Conservation (phyloP, 2,888 invertebrate species). For the Pristionchus japonicus region DNA sequence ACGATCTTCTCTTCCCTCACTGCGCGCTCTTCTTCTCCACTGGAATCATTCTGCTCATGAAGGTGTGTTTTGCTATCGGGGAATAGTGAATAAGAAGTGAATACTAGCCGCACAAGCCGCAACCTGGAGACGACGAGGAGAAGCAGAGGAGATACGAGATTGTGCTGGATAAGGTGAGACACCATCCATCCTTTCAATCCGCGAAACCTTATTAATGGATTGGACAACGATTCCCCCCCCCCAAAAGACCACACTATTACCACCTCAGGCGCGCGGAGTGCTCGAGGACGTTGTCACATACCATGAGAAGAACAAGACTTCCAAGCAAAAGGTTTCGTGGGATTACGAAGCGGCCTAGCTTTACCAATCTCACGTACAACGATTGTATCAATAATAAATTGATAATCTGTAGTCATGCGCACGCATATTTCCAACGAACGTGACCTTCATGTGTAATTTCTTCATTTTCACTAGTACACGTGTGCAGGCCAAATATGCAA, state of each 20-base stretch:
- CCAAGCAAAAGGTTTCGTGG: neutral
- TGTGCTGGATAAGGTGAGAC: neutral
- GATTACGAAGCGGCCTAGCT: neutral
- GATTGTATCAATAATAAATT: too few relatives aligned
- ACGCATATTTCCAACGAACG: too few relatives aligned
- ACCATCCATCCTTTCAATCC: neutral
- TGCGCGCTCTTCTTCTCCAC: slow-evolving; percentile 20
- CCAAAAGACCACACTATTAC: too few relatives aligned
- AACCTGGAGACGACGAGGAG: neutral
- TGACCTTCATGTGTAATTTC: too few relatives aligned
- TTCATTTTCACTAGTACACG: too few relatives aligned
- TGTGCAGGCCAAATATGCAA: too few relatives aligned
- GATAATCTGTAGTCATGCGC: too few relatives aligned
- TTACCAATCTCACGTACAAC: neutral
- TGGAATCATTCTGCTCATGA: neutral
- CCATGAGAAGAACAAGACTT: slow-evolving; percentile 25
- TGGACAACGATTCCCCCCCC: too few relatives aligned
- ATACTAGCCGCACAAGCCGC: neutral
- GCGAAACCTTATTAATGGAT: too few relatives aligned
- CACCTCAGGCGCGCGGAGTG: neutral
- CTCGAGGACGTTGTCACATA: slow-evolving; percentile 4
- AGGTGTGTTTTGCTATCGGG: neutral
- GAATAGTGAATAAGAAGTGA: neutral
- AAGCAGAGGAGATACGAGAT: neutral
- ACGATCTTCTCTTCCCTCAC: slow-evolving; percentile 31